phyloP scores from a whole-genome alignment of 2,888 invertebrate genomes.

The Scaeva pyrastri region DNA sequence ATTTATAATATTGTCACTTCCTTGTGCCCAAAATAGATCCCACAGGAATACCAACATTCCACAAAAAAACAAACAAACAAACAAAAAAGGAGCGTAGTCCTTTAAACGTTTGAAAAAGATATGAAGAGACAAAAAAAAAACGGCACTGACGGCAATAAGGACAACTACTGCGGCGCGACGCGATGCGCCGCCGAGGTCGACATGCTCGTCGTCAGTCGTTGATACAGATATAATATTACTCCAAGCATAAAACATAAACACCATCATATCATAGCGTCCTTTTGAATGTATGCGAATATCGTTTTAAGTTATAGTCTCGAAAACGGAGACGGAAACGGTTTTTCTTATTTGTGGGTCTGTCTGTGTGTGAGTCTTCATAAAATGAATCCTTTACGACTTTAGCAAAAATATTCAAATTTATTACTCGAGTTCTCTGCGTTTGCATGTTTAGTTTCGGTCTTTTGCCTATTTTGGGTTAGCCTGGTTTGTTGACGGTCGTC shows the following conservation, averaged over 20 bases:
- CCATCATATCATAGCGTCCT: constrained; percentile 16
- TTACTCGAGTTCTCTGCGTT: constrained; percentile 46
- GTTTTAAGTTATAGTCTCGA: constrained; percentile 18
- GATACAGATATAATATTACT: too few species aligned
- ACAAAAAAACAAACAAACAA: not conserved
- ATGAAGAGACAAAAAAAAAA: not conserved
- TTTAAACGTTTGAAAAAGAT: not conserved
- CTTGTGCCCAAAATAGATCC: not conserved
- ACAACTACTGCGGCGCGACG: not conserved
- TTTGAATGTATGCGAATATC: not conserved
- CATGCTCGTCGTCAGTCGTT: not conserved
- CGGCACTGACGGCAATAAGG: not conserved
- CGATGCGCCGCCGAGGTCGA: not conserved
- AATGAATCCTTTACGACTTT: constrained; percentile 62
- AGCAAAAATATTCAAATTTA: constrained; percentile 68
- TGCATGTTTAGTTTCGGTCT: constrained; percentile 40
- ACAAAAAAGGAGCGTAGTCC: constrained; percentile 10
- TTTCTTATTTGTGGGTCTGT: too few species aligned
- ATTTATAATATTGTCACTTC: constrained; percentile 15
- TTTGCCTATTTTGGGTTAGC: constrained; percentile 14
- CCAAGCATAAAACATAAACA: constrained; percentile 2
- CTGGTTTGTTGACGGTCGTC: too few species aligned
- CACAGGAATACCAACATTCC: not conserved
- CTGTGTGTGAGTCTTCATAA: not conserved
- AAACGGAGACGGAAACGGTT: not conserved